phyloP scores from a whole-genome alignment of 92 coral and sea anemone species.

The Palythoa caribaeorum region DNA sequence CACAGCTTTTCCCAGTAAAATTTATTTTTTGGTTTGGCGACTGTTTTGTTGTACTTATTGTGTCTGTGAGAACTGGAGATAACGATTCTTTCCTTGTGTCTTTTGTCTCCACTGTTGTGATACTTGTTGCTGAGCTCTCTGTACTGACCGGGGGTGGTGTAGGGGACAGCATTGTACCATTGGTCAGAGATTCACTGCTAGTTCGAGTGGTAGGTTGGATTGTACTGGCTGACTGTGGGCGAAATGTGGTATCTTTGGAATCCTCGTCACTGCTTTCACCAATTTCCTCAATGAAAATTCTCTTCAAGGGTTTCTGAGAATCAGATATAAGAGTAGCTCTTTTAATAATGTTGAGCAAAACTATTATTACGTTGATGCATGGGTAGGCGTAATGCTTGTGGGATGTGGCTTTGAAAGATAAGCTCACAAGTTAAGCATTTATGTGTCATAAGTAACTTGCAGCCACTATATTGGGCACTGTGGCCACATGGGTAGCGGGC shows the following conservation, averaged over 20 bases:
- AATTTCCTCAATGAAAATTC: slow-evolving; percentile 91
- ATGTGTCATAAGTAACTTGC: too few species aligned
- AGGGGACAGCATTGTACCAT: neutral
- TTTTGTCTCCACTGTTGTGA: neutral
- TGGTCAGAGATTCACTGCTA: neutral
- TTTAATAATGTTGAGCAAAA: too few species aligned
- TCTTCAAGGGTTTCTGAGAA: slow-evolving; percentile 53
- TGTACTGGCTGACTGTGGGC: neutral
- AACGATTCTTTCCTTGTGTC: slow-evolving; percentile 12
- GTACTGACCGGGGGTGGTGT: neutral
- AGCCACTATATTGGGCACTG: too few species aligned
- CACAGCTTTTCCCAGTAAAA: neutral
- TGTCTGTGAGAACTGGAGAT: neutral
- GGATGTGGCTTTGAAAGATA: too few species aligned
- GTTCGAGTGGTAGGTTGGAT: neutral
- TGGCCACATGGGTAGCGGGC: too few species aligned
- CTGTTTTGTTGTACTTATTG: neutral
- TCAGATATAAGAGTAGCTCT: too few species aligned
- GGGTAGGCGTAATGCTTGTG: too few species aligned
- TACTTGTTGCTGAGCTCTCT: neutral
- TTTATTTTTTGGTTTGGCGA: neutral
- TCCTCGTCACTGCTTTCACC: slow-evolving; percentile 86
- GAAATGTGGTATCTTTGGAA: neutral
- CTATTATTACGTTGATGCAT: too few species aligned
- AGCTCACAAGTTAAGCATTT: too few species aligned